Conservation (phyloP, 2,113 vertebrate genomes). For the Gopherus evgoodei region DNA sequence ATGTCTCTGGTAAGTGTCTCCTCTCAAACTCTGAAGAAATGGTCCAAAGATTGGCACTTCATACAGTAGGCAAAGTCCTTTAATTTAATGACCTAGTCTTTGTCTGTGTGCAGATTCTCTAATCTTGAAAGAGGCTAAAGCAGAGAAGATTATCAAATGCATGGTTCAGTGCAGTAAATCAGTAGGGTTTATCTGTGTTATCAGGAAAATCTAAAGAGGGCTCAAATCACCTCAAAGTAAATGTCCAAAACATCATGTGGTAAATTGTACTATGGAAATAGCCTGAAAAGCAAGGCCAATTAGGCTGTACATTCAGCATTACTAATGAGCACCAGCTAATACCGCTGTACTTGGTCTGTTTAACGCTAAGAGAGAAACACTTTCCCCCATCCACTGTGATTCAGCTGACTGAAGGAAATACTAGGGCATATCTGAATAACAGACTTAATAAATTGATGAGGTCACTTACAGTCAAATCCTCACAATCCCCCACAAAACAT, state of each 20-base stretch:
- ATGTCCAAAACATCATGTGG: constrained; percentile 24
- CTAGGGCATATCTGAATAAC: background rate
- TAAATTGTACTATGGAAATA: constrained; percentile 19
- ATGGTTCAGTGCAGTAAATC: constrained; percentile 25
- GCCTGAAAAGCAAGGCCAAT: constrained; percentile 41
- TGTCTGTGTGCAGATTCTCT: constrained; percentile 53
- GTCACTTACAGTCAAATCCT: background rate
- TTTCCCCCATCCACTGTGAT: background rate
- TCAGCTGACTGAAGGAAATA: background rate
- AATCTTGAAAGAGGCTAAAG: constrained; percentile 20
- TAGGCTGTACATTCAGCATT: constrained; percentile 27
- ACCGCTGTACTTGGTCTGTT: background rate
- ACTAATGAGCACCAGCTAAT: constrained; percentile 30
- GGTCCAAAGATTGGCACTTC: constrained; percentile 1
- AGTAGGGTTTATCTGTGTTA: constrained; percentile 38
- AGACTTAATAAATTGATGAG: background rate
- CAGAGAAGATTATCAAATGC: constrained; percentile 40
- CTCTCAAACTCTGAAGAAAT: background rate
- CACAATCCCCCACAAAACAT: background rate
- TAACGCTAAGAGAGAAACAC: constrained; percentile 8
- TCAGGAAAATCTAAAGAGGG: constrained; percentile 61
- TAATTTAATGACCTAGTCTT: constrained; percentile 13
- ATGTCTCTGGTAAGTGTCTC: background rate
- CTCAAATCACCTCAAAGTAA: constrained; percentile 37
- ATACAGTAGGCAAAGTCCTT: constrained; percentile 2